Percentiles rank a stretch among this genome's conserved stretches.
phyloP scores from a whole-genome alignment of 1,140 invertebrate genomes.

The Trichonephila inaurata region DNA sequence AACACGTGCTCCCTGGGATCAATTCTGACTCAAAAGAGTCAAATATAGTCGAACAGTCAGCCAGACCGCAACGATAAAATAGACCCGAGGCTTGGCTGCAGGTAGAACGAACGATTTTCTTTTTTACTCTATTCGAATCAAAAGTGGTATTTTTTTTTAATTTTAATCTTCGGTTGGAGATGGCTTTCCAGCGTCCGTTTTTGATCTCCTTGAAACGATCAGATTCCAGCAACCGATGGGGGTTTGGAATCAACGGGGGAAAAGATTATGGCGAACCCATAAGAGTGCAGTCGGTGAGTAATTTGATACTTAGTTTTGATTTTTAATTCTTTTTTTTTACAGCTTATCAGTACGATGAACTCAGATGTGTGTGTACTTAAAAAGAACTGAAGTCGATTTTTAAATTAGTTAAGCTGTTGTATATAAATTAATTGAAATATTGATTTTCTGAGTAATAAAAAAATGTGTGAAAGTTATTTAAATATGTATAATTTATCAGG shows the following conservation, averaged over 20 bases:
- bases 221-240: slow-evolving; percentile 85
- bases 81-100: slow-evolving; percentile 61
- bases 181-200: slow-evolving; percentile 76
- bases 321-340: not conserved
- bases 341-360: no score
- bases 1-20: slow-evolving; percentile 63
- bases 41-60: slow-evolving; percentile 72
- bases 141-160: not conserved
- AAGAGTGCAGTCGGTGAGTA: slow-evolving; percentile 93
- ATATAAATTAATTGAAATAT: no score
- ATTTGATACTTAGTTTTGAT: not conserved
- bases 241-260: slow-evolving; percentile 96
- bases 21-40: slow-evolving; percentile 71
- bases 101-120: slow-evolving; percentile 37
- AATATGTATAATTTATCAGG: no score
- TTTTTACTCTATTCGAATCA: slow-evolving; percentile 12
- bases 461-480: no score
- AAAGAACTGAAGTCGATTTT: no score
- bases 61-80: slow-evolving; percentile 60
- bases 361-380: no score
- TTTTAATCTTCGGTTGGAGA: slow-evolving; percentile 14
- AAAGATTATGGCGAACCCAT: slow-evolving; percentile 95
- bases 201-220: slow-evolving; percentile 69
- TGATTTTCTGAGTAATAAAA: no score
- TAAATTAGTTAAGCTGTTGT: no score